Base-by-base conservation (phyloP, 1,140 invertebrate species). In the Drosophila rufa region DNA sequence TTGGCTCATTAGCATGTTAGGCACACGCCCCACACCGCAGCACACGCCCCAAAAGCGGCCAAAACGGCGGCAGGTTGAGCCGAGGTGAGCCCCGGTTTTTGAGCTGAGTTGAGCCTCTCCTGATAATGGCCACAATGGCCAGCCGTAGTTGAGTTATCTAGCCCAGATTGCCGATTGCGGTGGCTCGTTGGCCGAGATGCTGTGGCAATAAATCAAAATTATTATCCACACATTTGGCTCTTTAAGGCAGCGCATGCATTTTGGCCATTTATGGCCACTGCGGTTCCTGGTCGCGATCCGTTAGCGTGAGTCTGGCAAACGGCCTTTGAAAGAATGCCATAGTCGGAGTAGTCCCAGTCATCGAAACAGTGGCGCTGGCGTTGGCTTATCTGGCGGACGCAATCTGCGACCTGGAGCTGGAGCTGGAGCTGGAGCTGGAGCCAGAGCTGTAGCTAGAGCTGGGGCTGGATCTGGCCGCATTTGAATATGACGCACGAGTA, bases 401-500 rank as follows among this genome's bases (percentile, higher is more conserved):
- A 84, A 87, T 87, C 84, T 80, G 48, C 71, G 71, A 62, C 58
- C 74, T 75, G 76, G 80, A 87, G 73, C 80, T 74, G 55, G 42
- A 87, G 73, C 80, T 74, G 55, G 42, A 62, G 60, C 47, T 40
- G 43, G 43, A 61, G 48, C 50, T 36, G 42, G 14, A 47, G 19
- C 19, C 3, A 3, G 22, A 25, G 22, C 22, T 25, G 1, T 25
- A 25, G 22, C 22, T 25, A 22, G 17, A 58, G 56, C 55, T 61
- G 57, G n/a, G 47, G 55, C 74, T 68, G 22, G 50, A 40, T 36
- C 69, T 47, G 53, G 60, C 71, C 80, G 73, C 85, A 87, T 87
- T 87, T 87, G 85, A 90, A 87, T 87, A 87, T 87, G 84, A 87
- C 84, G 84, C 84, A 87, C 84, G 84, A 90, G 83, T 78, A 75